Evolutionary conservation across 2,888 invertebrate genomes (phyloP).

Genomic region (Meliscaeva auricollis): DNA sequence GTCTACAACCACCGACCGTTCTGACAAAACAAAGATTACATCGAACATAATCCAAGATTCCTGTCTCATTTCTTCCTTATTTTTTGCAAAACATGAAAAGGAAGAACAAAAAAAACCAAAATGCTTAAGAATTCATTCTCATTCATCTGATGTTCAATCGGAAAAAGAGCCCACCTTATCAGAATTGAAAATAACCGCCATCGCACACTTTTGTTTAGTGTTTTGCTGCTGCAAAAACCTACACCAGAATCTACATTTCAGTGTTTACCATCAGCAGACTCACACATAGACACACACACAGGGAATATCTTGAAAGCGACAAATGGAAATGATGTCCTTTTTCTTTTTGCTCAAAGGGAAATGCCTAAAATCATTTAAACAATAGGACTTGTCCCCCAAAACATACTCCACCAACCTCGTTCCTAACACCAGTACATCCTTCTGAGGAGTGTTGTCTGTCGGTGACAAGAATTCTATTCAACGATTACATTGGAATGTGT

Average conservation of each 20-base stretch:
- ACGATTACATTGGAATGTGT: slow-evolving; percentile 58
- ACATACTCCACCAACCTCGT: background rate
- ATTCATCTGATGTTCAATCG: slow-evolving; percentile 22
- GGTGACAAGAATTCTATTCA: slow-evolving; percentile 71
- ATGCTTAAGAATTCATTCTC: slow-evolving; percentile 68
- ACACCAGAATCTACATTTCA: slow-evolving; percentile 16
- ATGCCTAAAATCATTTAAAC: slow-evolving; percentile 74
- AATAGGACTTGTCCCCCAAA: slow-evolving; percentile 62
- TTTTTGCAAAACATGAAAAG: background rate
- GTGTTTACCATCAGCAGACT: background rate
- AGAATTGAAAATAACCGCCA: slow-evolving; percentile 66
- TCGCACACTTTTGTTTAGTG: slow-evolving; percentile 38
- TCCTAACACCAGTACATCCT: background rate
- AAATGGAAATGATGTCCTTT: slow-evolving; percentile 73
- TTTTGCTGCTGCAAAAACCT: slow-evolving; percentile 23
- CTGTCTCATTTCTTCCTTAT: slow-evolving; percentile 32
- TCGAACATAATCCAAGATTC: slow-evolving; percentile 63
- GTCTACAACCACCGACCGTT: background rate
- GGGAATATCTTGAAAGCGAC: slow-evolving; percentile 31
- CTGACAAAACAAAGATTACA: slow-evolving; percentile 65
- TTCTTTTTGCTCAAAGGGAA: slow-evolving; percentile 51
- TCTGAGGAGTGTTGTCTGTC: slow-evolving; percentile 50
- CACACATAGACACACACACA: background rate
- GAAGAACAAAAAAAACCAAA: slow-evolving; percentile 5
- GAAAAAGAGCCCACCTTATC: slow-evolving; percentile 49